A percentile compares a stretch with the other conserved stretches of the same genome.
Evolutionary conservation across 1,140 invertebrate species (phyloP).

Genomic region (Papilio polytes): DNA sequence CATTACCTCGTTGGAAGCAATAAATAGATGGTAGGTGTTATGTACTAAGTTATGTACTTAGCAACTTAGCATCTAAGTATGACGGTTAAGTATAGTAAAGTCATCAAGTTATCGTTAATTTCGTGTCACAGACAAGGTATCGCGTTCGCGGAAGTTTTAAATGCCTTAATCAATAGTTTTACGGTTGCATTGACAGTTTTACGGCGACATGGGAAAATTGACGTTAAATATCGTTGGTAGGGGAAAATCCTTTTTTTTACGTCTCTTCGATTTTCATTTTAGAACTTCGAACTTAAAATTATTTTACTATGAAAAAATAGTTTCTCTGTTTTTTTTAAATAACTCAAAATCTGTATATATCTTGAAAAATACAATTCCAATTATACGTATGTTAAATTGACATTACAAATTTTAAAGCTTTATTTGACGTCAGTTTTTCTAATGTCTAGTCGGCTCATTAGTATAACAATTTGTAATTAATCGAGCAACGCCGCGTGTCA

Average conservation of each 20-base stretch:
- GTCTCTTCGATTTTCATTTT: too few relatives aligned
- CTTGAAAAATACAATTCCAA: too few relatives aligned
- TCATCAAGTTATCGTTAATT: not conserved
- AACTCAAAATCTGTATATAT: too few relatives aligned
- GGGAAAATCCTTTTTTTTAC: too few relatives aligned
- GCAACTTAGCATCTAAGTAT: not conserved
- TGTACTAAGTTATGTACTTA: constrained; percentile 4
- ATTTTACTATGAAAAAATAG: too few relatives aligned
- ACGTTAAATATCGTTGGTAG: not conserved
- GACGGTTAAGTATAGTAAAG: not conserved
- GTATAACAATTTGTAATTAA: not conserved
- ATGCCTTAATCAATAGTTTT: not conserved
- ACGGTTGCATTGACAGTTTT: constrained; percentile 4
- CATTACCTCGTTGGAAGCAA: constrained; percentile 35
- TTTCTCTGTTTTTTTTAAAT: too few relatives aligned
- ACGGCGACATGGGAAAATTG: not conserved
- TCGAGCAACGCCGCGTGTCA: not conserved
- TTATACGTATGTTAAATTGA: too few relatives aligned
- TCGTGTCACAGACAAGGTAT: constrained; percentile 7
- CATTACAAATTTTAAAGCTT: too few relatives aligned
- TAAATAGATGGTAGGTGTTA: constrained; percentile 13
- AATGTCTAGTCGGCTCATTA: not conserved
- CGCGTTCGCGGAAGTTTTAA: not conserved
- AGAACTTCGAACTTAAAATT: too few relatives aligned
- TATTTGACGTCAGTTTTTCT: not conserved